Conservation (phyloP, 1,140 invertebrate genomes). For the Scylla paramamosain region DNA sequence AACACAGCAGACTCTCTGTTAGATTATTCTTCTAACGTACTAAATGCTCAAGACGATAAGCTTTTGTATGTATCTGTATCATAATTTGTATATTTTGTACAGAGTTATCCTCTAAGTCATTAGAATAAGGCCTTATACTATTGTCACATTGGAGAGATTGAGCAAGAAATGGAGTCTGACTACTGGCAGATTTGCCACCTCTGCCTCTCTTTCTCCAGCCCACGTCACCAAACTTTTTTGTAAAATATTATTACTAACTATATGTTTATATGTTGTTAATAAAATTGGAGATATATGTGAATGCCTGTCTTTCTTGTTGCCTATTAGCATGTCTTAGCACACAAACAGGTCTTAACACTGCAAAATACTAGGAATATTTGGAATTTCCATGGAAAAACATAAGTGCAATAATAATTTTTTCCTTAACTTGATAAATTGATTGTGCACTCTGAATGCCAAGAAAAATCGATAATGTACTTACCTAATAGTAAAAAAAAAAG, state of each 20-base stretch:
- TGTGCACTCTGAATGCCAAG: neutral
- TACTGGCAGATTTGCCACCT: neutral
- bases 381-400: too few species aligned
- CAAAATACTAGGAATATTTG: too few species aligned
- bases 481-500: too few species aligned
- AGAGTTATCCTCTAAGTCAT: conserved; percentile 73
- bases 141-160: conserved; percentile 23
- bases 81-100: conserved; percentile 70
- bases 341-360: neutral
- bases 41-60: conserved; percentile 75
- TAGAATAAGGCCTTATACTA: conserved; percentile 64
- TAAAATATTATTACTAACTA: conserved; percentile 74
- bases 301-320: neutral
- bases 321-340: neutral
- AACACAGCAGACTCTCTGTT: conserved; percentile 75
- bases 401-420: too few species aligned
- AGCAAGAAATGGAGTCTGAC: neutral
- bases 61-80: conserved; percentile 72
- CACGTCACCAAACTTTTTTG: conserved; percentile 64
- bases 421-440: too few species aligned
- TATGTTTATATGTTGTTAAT: conserved; percentile 75
- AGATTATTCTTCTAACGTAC: conserved; percentile 74
- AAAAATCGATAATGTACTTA: neutral
- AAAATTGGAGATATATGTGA: conserved; percentile 71
- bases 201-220: neutral